Evolutionary conservation across 2,113 vertebrate species (phyloP).

Genomic region (Dissostichus mawsoni): DNA sequence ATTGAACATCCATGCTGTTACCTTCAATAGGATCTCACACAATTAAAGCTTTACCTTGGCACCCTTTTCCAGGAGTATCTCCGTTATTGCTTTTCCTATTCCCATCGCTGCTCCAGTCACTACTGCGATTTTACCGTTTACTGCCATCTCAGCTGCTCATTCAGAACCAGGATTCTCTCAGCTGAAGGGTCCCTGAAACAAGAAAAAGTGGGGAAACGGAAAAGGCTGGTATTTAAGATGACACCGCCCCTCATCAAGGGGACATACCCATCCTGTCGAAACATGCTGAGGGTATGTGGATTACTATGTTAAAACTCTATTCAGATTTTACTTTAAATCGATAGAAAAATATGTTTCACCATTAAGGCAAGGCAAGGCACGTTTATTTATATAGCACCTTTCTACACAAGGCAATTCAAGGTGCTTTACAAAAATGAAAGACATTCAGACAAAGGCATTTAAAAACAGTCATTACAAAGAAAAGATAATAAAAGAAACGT

Average conservation of each 20-base stretch:
- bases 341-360: neutral
- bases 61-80: slow-evolving; percentile 71
- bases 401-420: too few species aligned
- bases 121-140: slow-evolving; percentile 56
- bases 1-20: neutral
- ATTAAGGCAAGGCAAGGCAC: too few species aligned
- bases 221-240: neutral
- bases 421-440: too few species aligned
- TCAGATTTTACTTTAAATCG: neutral
- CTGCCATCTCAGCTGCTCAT: slow-evolving; percentile 46
- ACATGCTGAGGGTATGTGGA: neutral
- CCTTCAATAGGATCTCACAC: neutral
- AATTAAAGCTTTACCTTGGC: slow-evolving; percentile 69
- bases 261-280: neutral
- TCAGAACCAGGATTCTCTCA: neutral
- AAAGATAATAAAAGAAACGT: too few species aligned
- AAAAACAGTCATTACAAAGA: too few species aligned
- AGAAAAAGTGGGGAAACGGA: rapidly evolving
- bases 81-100: slow-evolving; percentile 71
- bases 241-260: slow-evolving; percentile 11
- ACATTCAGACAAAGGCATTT: too few species aligned
- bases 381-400: too few species aligned
- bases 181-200: neutral
- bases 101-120: slow-evolving; percentile 79
- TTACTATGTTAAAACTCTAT: neutral